Conservation (phyloP, 2,888 invertebrate species). For the Ceratothoa steindachneri region DNA sequence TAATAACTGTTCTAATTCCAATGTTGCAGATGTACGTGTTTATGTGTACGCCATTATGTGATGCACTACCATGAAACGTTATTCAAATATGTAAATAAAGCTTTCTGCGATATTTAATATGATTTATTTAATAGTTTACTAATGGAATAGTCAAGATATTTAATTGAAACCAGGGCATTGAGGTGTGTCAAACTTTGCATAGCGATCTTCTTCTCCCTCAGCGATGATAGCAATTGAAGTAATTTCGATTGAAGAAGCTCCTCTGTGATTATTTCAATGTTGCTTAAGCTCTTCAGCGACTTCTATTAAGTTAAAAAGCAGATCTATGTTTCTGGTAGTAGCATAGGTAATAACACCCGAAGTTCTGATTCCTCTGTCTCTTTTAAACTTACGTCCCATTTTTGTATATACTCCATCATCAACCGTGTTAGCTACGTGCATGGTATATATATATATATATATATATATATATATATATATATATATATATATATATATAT, state of each 20-base stretch:
- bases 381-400: neutral
- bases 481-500: neutral
- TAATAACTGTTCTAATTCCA: neutral
- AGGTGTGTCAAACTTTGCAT: neutral
- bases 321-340: no score
- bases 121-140: no score
- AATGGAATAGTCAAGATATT: no score
- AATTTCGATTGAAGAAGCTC: neutral
- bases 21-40: no score
- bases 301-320: neutral
- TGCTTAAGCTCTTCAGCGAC: neutral
- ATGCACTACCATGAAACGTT: no score
- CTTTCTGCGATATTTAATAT: no score
- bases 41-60: no score
- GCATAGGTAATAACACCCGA: no score
- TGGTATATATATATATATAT: no score
- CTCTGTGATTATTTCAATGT: neutral
- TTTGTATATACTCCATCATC: neutral
- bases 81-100: no score
- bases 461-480: neutral
- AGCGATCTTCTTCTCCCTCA: neutral
- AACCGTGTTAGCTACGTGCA: neutral
- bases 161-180: no score
- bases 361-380: neutral
- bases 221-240: neutral